Conservation (phyloP, 2,888 invertebrate genomes). For the Phalangium opilio region DNA sequence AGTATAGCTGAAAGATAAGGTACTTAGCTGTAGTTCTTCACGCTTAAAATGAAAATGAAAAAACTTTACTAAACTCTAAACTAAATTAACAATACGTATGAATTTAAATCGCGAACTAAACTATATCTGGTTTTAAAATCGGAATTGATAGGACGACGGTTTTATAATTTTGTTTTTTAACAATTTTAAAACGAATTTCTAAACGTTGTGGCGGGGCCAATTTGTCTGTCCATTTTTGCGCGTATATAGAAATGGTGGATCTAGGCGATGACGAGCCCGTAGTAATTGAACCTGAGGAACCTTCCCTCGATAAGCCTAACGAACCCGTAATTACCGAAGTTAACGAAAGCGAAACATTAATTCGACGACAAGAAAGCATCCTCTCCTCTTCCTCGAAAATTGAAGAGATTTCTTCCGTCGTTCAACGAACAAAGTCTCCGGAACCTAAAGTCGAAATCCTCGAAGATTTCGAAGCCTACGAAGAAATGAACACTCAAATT, state of each 20-base stretch:
- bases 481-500: slow-evolving; percentile 19
- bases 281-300: background rate
- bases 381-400: background rate
- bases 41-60: too few relatives aligned
- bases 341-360: background rate
- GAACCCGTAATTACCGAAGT: background rate
- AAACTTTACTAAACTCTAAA: too few relatives aligned
- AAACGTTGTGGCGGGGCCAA: too few relatives aligned
- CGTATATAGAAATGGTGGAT: slow-evolving; percentile 6
- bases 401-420: background rate
- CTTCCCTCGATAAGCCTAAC: background rate
- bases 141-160: too few relatives aligned
- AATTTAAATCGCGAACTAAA: background rate
- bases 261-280: slow-evolving; percentile 16
- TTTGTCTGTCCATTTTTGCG: too few relatives aligned
- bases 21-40: too few relatives aligned
- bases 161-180: too few relatives aligned
- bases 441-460: slow-evolving; percentile 18
- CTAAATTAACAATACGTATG: background rate
- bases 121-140: background rate
- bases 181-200: too few relatives aligned
- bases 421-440: background rate
- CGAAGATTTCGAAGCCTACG: slow-evolving; percentile 19
- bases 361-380: background rate
- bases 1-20: background rate